These are phyloP conservation scores for Nothobranchius furzeri DNA, from an alignment of 2,113 vertebrate species.

Conservation along the genomic window DNA sequence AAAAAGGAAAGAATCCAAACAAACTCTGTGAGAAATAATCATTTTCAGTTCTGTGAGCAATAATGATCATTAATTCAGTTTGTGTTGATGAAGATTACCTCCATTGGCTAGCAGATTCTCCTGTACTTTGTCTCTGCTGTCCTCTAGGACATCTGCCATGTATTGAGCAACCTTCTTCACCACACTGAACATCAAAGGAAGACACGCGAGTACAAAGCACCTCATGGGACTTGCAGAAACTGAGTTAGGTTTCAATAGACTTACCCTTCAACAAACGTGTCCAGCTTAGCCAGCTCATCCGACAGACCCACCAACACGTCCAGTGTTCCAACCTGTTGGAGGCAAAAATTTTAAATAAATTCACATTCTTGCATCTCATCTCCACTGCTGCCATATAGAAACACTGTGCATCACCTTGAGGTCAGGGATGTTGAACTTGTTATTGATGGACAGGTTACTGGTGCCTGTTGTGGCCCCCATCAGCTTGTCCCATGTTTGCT, in stretches of 20 bases:
- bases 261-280: conserved; percentile 96
- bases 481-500: conserved; percentile 98
- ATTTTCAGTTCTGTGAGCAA: neutral
- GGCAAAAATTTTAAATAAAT: neutral
- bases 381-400: no score
- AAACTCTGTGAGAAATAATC: conserved; percentile 2
- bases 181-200: conserved; percentile 79
- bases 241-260: neutral
- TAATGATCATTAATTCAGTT: neutral
- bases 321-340: conserved; percentile 91
- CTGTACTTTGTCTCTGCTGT: conserved; percentile 98
- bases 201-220: no score
- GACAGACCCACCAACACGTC: conserved; percentile 97
- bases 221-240: neutral
- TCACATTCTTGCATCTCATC: neutral
- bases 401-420: conserved; percentile 83
- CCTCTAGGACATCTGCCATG: conserved; percentile 98
- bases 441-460: conserved; percentile 91
- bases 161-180: conserved; percentile 99
- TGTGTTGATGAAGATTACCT: conserved; percentile 77
- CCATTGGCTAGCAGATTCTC: conserved; percentile 97
- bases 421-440: conserved; percentile 97
- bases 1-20: neutral
- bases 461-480: conserved; percentile 89
- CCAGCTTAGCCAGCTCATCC: conserved; percentile 95